Base-by-base conservation (phyloP, 1,140 invertebrate species). In the Pachypeltis micranthus region DNA sequence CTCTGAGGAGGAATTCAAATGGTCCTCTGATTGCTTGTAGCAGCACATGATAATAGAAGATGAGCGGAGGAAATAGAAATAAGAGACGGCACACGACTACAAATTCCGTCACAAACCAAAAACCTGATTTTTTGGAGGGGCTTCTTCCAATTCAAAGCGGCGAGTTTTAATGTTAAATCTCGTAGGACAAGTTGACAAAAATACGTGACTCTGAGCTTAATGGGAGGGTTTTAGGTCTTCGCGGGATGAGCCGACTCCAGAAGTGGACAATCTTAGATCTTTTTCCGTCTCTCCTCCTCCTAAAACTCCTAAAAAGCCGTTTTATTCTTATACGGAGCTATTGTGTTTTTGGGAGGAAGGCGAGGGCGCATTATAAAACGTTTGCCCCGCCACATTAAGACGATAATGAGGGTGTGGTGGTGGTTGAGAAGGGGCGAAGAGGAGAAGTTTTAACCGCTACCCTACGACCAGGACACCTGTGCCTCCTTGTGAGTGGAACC, bases 191-290 rank as follows among this genome's bases (percentile, higher is more conserved):
- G n/a, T n/a, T n/a, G 34, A 39, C 7, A 39, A 39, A 39, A 39
- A 7, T 51, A 51, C 47, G 47, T 51, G 47, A 51, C 47, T 51
- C 4, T 21, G 47, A 51, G 23, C 47, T 51, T 51, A 51, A 51
- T 51, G 19, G 12, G 7, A 21, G 47, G 47, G 19, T 10, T 39
- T 7, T 39, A 39, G 34, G n/a, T 10, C 7, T n/a, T 39, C 34
- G 7, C n/a, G n/a, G n/a, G n/a, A n/a, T n/a, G n/a, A n/a, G 34
- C 34, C 34, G n/a, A 39, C 34, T 39, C n/a, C n/a, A 39, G 7
- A 39, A n/a, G 34, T 10, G 7, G 34, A 39, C 47, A 7, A 10
- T 21, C 47, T 51, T 3, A 39, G 19, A 51, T 21, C 10, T 14
- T 51, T 21, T 21, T 21, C 47, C 19, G 19, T 21, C 10, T 51